These are phyloP conservation scores for Zalophus californianus DNA, from an alignment of 2,797 vertebrate genomes.

Conservation along the genomic window DNA sequence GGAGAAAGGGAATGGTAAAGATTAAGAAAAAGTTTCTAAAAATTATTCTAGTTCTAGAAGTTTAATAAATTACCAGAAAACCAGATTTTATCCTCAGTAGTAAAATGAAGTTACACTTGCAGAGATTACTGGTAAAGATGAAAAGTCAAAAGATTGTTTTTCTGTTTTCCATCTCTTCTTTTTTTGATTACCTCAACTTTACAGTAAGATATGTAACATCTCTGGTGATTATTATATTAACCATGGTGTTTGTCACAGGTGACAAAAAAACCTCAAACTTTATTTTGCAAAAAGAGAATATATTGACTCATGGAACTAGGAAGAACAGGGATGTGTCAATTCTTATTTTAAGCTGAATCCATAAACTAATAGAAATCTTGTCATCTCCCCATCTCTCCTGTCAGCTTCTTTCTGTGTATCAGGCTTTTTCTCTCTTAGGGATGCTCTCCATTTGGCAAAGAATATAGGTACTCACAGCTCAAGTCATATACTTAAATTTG, in stretches of 20 bases:
- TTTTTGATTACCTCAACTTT: not conserved
- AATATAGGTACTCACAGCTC: not conserved
- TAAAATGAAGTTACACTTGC: not conserved
- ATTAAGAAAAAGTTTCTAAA: not conserved
- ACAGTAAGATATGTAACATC: not conserved
- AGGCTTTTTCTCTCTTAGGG: not conserved
- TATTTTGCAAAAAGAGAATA: not conserved
- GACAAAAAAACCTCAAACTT: not conserved
- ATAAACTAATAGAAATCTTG: not conserved
- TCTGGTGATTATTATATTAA: not conserved
- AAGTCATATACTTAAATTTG: not conserved
- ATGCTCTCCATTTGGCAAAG: not conserved
- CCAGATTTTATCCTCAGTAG: not conserved
- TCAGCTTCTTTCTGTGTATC: not conserved
- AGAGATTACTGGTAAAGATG: not conserved
- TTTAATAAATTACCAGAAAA: slow-evolving; percentile 24
- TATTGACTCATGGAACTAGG: not conserved
- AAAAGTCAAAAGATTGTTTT: not conserved
- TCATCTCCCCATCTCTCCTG: not conserved
- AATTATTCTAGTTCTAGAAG: not conserved
- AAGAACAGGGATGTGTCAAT: not conserved
- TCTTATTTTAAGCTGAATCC: not conserved
- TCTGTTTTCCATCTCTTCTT: not conserved
- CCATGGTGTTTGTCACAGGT: not conserved
- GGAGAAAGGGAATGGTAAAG: not conserved